Base-by-base conservation (phyloP, 30 jellyfish, hydroid and myxozoan species). In the Nemopilema nomurai region DNA sequence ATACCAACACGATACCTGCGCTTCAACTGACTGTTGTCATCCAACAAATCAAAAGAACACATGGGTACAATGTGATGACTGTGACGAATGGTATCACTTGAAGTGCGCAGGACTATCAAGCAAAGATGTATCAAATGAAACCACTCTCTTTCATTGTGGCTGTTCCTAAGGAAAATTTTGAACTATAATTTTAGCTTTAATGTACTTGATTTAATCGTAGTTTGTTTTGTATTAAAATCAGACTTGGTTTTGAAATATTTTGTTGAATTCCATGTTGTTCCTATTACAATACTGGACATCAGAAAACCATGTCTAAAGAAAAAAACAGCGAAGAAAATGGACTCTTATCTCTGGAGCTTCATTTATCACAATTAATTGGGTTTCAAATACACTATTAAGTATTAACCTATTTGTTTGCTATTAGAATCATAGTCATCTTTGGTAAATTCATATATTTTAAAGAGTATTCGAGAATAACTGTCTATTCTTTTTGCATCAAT, bases 31-130 rank as follows among this genome's bases (percentile, higher is more conserved):
- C 83, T 89, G 97, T 53, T 79, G 67, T 16, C 89, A 79, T 51
- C 97, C 97, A 1, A 77, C 83, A 17, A 86, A 65, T 28, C 87
- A 83, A 51, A 89, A 73, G 22, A 89, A 81, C 73, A 89, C 97
- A 17, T 89, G 97, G 97, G 97, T 89, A 9, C 93, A 82, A 66
- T 89, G 97, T 33, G 97, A 89, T 19, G 97, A 89, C 57, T 89
- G 97, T 75, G 97, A 89, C 49, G 50, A 76, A n/a, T 89, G 97
- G 97, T 89, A 27, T 74, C 97, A 89, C 67, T 17, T 89, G 79
- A 66, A 79, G 53, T 89, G 97, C 62, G 87, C 93, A 18, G 97
- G 97, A 67, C 78, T 89, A 51, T 68, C 84, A 21, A 76, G 62
- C 26, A 65, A 74, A 64, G 89, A 67, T 13, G 97, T 87, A 20